Conservation (phyloP, 2,113 vertebrate genomes). For the Alouatta palliata region DNA sequence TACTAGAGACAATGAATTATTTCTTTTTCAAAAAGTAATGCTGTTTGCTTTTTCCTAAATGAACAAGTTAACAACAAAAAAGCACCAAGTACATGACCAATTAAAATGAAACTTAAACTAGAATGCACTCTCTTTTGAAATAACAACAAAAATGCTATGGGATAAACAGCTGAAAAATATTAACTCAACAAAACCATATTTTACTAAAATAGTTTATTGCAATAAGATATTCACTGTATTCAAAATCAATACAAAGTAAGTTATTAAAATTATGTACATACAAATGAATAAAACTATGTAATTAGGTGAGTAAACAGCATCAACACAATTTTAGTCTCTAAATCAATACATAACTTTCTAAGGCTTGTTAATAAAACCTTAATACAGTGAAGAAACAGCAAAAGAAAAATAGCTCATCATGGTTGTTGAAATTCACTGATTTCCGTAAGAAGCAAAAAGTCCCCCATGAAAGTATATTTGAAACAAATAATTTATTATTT, state of each 20-base stretch:
- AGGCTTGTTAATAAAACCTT: constrained; percentile 56
- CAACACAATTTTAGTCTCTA: constrained; percentile 65
- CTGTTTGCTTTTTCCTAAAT: constrained; percentile 34
- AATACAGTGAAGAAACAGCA: background rate
- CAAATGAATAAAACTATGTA: constrained; percentile 74
- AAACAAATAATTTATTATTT: constrained; percentile 24
- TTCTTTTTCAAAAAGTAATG: constrained; percentile 27
- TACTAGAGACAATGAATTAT: background rate
- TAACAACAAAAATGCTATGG: constrained; percentile 17
- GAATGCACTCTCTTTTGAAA: background rate
- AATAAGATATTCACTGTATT: constrained; percentile 79
- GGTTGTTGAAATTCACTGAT: constrained; percentile 59
- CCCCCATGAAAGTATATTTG: constrained; percentile 14
- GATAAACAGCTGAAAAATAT: constrained; percentile 41
- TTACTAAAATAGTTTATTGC: constrained; percentile 89
- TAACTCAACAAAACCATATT: constrained; percentile 27
- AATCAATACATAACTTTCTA: constrained; percentile 60
- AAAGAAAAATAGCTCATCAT: constrained; percentile 17
- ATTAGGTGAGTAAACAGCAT: constrained; percentile 67
- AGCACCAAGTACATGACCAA: background rate
- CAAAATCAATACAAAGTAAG: constrained; percentile 86
- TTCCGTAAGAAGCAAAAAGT: constrained; percentile 44
- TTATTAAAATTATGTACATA: constrained; percentile 85
- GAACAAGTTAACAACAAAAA: background rate
- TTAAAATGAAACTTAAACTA: constrained; percentile 53